phyloP scores from a whole-genome alignment of 2,113 vertebrate genomes.

The Haliaeetus leucogaster region DNA sequence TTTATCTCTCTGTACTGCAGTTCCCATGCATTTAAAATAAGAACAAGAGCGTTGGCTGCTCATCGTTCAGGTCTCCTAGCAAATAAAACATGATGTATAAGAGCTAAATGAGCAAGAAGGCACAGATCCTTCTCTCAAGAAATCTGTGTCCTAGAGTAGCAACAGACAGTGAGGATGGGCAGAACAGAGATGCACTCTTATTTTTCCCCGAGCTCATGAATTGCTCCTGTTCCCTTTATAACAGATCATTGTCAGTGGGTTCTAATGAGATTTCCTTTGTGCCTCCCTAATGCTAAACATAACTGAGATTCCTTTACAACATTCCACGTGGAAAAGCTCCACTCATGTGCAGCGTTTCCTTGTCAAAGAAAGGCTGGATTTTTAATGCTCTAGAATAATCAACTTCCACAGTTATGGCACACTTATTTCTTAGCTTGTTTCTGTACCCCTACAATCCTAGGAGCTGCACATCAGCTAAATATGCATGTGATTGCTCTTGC shows the following conservation, averaged over 20 bases:
- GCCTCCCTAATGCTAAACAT: neutral
- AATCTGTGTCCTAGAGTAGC: neutral
- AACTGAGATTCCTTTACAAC: neutral
- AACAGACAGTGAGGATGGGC: neutral
- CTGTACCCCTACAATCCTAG: neutral
- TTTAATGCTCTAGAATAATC: neutral
- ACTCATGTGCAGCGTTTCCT: neutral
- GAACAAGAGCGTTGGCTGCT: neutral
- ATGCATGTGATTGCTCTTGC: neutral
- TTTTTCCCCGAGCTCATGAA: neutral
- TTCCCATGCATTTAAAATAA: neutral
- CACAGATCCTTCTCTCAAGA: neutral
- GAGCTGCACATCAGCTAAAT: neutral
- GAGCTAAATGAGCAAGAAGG: neutral
- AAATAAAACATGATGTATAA: neutral
- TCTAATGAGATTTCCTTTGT: neutral
- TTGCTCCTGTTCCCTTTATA: neutral
- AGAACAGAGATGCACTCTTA: neutral
- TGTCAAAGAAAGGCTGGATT: neutral
- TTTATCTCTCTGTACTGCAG: slow-evolving; percentile 19
- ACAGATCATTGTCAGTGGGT: neutral
- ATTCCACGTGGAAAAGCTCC: neutral
- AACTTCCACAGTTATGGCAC: neutral
- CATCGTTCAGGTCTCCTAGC: neutral
- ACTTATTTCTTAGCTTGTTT: neutral